Evolutionary conservation across 2,113 vertebrate genomes (phyloP).

Genomic region (Mus musculus): GRCm39 chr7:100012501-100013000

Average conservation of each 20-base stretch:
- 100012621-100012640: constrained; percentile 13
- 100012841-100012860: neutral
- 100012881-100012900: neutral
- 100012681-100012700: neutral
- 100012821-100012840: neutral
- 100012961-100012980: neutral
- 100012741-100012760: neutral
- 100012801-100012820: neutral
- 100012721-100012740: neutral
- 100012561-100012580: neutral
- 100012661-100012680: neutral
- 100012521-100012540: neutral
- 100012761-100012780: neutral
- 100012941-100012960: neutral
- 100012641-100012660: neutral
- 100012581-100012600: constrained; percentile 10
- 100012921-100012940: neutral
- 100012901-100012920: neutral
- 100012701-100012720: neutral
- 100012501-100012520: constrained; percentile 13
- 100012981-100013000: neutral
- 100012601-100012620: constrained; percentile 6
- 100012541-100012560: neutral
- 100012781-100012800: neutral
- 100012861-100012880: neutral